Conservation (phyloP, 1,140 invertebrate species). For the Pygmarrhopalites habei region DNA sequence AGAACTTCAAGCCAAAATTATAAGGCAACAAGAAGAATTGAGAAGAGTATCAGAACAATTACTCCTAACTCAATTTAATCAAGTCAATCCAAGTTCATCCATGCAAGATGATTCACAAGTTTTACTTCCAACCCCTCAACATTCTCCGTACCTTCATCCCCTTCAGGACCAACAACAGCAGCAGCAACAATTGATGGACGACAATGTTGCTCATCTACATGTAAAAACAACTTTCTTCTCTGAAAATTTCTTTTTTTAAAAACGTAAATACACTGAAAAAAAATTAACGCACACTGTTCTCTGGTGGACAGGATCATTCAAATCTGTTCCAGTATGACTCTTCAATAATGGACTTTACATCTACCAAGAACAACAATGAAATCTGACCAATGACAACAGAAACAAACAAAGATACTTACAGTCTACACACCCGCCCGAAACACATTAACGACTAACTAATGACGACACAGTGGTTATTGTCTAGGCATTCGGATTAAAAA, state of each 20-base stretch:
- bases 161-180: background rate
- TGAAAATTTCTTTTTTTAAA: background rate
- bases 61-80: conserved; percentile 69
- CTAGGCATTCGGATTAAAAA: too few species aligned
- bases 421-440: too few species aligned
- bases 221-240: background rate
- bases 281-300: background rate
- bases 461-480: too few species aligned
- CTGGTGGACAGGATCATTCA: background rate
- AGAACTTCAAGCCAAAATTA: conserved; percentile 72
- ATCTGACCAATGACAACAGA: too few species aligned
- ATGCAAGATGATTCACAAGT: conserved; percentile 5
- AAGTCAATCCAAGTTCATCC: too few species aligned
- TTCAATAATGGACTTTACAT: background rate
- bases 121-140: conserved; percentile 3
- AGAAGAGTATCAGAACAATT: conserved; percentile 73
- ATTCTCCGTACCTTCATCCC: background rate
- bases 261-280: background rate
- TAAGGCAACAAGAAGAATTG: conserved; percentile 77
- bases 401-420: too few species aligned
- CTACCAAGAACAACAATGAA: too few species aligned
- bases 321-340: conserved; percentile 6
- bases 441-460: too few species aligned
- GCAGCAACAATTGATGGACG: conserved; percentile 4
- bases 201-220: background rate